A percentile compares a stretch with the other conserved stretches of the same genome.
Conservation (phyloP, 2,113 vertebrate genomes). For the Anoplopoma fimbria region DNA sequence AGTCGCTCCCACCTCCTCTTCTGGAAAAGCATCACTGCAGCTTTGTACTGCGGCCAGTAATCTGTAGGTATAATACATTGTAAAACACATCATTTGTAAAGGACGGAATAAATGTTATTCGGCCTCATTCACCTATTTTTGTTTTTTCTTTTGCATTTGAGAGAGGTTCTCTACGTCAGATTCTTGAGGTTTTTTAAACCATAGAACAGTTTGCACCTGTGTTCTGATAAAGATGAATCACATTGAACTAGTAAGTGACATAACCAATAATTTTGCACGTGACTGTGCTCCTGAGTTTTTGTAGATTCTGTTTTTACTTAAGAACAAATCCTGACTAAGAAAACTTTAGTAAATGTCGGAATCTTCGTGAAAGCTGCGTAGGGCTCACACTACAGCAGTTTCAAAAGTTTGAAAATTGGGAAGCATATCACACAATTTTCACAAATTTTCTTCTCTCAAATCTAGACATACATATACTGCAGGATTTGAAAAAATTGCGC, state of each 20-base stretch:
- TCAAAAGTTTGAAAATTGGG: not conserved
- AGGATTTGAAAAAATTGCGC: too few species aligned
- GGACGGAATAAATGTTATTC: not conserved
- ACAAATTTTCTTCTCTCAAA: too few species aligned
- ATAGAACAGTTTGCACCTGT: not conserved
- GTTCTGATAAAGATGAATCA: not conserved
- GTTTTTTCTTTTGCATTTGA: not conserved
- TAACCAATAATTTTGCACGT: not conserved
- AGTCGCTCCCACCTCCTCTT: constrained; percentile 67
- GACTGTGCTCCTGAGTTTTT: not conserved
- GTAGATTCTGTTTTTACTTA: not conserved
- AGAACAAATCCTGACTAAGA: not conserved
- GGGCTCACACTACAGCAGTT: not conserved
- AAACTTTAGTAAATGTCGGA: not conserved
- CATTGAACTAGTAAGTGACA: not conserved
- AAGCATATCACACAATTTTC: too few species aligned
- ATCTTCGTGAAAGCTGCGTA: not conserved
- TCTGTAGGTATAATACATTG: constrained; percentile 73
- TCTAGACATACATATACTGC: too few species aligned
- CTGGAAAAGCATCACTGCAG: constrained; percentile 62
- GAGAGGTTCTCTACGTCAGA: not conserved
- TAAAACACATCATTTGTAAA: not conserved
- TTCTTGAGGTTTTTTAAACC: not conserved
- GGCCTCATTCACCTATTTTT: not conserved
- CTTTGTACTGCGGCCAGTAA: constrained; percentile 74